Conservation (phyloP, 1,140 invertebrate genomes). For the Condylostylus longicornis region DNA sequence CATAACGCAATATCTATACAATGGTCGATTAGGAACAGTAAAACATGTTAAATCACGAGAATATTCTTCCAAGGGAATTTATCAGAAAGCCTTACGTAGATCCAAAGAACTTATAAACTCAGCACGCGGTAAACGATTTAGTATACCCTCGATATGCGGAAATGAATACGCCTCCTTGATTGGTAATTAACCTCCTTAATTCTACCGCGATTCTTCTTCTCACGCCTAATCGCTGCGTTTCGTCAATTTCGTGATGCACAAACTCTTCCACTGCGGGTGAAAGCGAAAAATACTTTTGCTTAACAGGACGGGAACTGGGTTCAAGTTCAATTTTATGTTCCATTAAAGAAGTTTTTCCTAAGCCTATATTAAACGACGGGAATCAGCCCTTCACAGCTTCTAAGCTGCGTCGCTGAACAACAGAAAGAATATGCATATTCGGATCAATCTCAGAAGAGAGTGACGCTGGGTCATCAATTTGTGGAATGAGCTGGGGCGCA, state of each 20-base stretch:
- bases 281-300: conserved; percentile 13
- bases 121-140: neutral
- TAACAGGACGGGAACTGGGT: conserved; percentile 14
- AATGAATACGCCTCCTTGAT: neutral
- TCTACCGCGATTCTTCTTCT: neutral
- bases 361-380: neutral
- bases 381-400: neutral
- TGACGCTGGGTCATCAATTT: neutral
- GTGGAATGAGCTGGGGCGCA: neutral
- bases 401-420: neutral
- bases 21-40: conserved; percentile 24
- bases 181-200: neutral
- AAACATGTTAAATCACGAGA: conserved; percentile 31
- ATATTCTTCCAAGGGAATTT: conserved; percentile 17
- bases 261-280: conserved; percentile 4
- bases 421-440: neutral
- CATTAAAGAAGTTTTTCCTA: conserved; percentile 6
- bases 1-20: conserved; percentile 29
- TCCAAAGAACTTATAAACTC: conserved; percentile 11
- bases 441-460: neutral
- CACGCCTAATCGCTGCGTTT: conserved; percentile 4
- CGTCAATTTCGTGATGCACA: conserved; percentile 1
- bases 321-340: conserved; percentile 18
- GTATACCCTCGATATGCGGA: neutral
- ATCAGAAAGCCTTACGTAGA: conserved; percentile 20